Conservation (phyloP, 2,888 invertebrate genomes). For the Metalampra italica region DNA sequence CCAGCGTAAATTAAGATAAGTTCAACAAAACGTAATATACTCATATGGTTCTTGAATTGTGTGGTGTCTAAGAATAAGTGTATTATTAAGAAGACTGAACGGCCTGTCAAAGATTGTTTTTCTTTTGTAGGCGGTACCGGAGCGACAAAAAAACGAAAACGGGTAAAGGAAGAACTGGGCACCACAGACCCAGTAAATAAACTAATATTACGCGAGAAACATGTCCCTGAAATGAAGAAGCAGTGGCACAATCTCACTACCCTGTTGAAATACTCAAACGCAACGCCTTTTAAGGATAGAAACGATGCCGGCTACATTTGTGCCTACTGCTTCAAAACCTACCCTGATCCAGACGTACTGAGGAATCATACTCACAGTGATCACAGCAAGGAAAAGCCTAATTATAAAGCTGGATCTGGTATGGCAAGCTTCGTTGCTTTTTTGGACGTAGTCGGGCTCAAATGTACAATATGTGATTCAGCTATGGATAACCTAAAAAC, state of each 20-base stretch:
- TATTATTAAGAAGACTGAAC: slow-evolving; percentile 17
- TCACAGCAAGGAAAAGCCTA: slow-evolving; percentile 56
- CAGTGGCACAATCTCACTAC: slow-evolving; percentile 68
- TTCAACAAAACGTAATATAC: no score
- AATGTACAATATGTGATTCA: slow-evolving; percentile 56
- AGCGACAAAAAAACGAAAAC: slow-evolving; percentile 57
- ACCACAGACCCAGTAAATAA: slow-evolving; percentile 29
- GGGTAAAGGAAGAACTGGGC: slow-evolving; percentile 45
- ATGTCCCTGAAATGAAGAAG: slow-evolving; percentile 61
- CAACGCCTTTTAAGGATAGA: slow-evolving; percentile 64
- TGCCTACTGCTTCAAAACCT: slow-evolving; percentile 65
- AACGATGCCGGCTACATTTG: slow-evolving; percentile 68
- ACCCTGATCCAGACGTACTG: slow-evolving; percentile 48
- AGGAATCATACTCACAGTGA: slow-evolving; percentile 53
- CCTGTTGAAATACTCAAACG: slow-evolving; percentile 60
- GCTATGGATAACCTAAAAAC: slow-evolving; percentile 42
- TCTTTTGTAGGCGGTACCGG: slow-evolving; percentile 72
- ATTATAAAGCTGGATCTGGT: slow-evolving; percentile 59
- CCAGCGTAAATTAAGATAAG: no score
- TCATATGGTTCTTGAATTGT: neutral
- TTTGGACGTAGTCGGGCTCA: slow-evolving; percentile 61
- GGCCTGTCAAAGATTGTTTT: slow-evolving; percentile 66
- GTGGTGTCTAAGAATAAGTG: neutral
- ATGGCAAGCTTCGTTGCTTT: slow-evolving; percentile 64
- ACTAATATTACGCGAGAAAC: slow-evolving; percentile 39